Evolutionary conservation across 2,797 vertebrate species (phyloP).

Genomic region (Nannoperca obscura): DNA sequence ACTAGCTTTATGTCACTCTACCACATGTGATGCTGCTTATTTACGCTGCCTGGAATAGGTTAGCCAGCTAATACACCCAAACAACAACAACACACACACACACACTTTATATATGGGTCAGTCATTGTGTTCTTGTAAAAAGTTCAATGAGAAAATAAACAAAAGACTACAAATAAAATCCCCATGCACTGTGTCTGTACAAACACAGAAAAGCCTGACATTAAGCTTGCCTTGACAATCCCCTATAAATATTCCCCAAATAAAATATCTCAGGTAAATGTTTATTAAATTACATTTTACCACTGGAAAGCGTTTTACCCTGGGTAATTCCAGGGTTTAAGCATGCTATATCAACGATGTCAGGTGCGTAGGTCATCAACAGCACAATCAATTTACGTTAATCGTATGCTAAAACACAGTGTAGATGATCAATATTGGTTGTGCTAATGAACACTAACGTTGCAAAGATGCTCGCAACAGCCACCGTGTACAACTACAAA

Average conservation of each 20-base stretch:
- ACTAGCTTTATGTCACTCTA: slow-evolving; percentile 1
- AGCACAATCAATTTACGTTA: neutral
- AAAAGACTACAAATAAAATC: neutral
- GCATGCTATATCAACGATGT: neutral
- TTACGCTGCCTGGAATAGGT: slow-evolving; percentile 16
- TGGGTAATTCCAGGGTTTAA: neutral
- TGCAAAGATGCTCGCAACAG: neutral
- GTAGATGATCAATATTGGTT: neutral
- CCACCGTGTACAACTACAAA: accelerated
- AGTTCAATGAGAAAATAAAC: neutral
- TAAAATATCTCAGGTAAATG: no score
- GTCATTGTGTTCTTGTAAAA: slow-evolving; percentile 8
- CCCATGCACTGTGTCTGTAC: neutral
- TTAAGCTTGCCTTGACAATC: neutral
- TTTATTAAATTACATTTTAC: neutral
- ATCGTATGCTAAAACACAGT: neutral
- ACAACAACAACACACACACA: neutral
- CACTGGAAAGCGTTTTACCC: neutral
- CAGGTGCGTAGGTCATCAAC: slow-evolving; percentile 7
- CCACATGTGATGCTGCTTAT: slow-evolving; percentile 15
- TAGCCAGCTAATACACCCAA: slow-evolving; percentile 11
- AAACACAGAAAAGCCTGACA: neutral
- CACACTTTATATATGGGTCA: slow-evolving; percentile 7
- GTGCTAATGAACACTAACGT: neutral
- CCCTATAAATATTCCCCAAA: no score